phyloP scores from a whole-genome alignment of 2,113 vertebrate genomes.

The Varanus salvator region DNA sequence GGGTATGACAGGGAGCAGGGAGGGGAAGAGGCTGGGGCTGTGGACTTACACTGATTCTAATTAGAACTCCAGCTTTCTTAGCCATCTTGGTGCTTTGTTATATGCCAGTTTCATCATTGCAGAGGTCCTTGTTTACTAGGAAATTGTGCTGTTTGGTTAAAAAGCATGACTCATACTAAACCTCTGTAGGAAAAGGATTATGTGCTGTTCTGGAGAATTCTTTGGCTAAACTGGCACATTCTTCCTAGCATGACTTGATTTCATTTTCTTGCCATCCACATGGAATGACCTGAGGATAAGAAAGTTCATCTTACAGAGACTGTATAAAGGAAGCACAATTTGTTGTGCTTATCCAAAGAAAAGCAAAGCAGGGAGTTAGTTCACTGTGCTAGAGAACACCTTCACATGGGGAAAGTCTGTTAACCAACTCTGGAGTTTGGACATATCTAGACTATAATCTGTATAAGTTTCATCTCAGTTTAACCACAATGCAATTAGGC shows the following conservation, averaged over 20 bases:
- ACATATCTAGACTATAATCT: not conserved
- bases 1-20: too few relatives aligned
- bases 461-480: not conserved
- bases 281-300: constrained; percentile 10
- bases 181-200: not conserved
- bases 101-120: not conserved
- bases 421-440: not conserved
- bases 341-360: not conserved
- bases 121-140: not conserved
- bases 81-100: not conserved
- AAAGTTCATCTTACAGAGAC: not conserved
- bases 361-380: not conserved
- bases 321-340: not conserved
- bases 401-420: not conserved
- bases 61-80: not conserved
- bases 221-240: not conserved
- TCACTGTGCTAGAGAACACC: not conserved
- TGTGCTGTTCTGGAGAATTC: not conserved
- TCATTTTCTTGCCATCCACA: not conserved
- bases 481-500: not conserved
- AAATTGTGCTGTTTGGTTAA: not conserved
- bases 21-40: too few relatives aligned
- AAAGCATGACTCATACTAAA: not conserved
- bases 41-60: too few relatives aligned
- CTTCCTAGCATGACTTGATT: not conserved